A percentile compares a stretch with the other conserved stretches of the same genome.
phyloP scores from a whole-genome alignment of 1,140 invertebrate genomes.

The Drosophila takahashii region DNA sequence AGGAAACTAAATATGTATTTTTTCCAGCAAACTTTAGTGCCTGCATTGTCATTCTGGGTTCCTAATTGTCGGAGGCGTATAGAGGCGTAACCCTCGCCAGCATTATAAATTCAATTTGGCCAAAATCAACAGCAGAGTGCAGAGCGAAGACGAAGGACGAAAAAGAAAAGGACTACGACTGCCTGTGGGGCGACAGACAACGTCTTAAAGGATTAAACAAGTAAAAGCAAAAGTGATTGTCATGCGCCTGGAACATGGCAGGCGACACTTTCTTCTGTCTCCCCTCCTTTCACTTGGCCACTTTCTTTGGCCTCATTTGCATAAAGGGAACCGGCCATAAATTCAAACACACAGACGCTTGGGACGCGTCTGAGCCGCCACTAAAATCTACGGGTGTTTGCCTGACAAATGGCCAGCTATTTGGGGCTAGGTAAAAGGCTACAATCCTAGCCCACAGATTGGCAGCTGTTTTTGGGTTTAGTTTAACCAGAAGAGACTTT shows the following conservation, averaged over 20 bases:
- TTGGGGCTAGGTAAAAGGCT: slow-evolving; percentile 39
- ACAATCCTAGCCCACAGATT: slow-evolving; percentile 12
- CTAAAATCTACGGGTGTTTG: slow-evolving; percentile 33
- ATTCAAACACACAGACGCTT: slow-evolving; percentile 59
- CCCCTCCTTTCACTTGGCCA: slow-evolving; percentile 1
- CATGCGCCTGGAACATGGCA: slow-evolving; percentile 51
- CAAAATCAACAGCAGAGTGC: slow-evolving; percentile 29
- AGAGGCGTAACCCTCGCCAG: slow-evolving; percentile 7
- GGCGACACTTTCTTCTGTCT: slow-evolving; percentile 37
- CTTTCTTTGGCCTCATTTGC: slow-evolving; percentile 57
- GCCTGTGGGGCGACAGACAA: slow-evolving; percentile 45
- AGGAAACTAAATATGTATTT: slow-evolving; percentile 10
- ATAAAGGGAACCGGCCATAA: slow-evolving; percentile 74
- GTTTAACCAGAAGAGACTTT: slow-evolving; percentile 5
- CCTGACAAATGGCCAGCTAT: slow-evolving; percentile 53
- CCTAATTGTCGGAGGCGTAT: slow-evolving; percentile 37
- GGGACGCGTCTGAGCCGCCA: slow-evolving; percentile 21
- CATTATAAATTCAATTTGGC: slow-evolving; percentile 66
- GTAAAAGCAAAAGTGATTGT: slow-evolving; percentile 64
- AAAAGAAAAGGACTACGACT: slow-evolving; percentile 2
- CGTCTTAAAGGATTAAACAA: slow-evolving; percentile 71
- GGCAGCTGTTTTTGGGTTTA: slow-evolving; percentile 11
- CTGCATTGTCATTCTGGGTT: slow-evolving; percentile 24
- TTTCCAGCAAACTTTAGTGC: slow-evolving; percentile 29
- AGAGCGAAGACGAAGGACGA: neutral